These are phyloP conservation scores for Danaus chrysippus DNA, from an alignment of 2,888 invertebrate genomes.

Conservation along the genomic window DNA sequence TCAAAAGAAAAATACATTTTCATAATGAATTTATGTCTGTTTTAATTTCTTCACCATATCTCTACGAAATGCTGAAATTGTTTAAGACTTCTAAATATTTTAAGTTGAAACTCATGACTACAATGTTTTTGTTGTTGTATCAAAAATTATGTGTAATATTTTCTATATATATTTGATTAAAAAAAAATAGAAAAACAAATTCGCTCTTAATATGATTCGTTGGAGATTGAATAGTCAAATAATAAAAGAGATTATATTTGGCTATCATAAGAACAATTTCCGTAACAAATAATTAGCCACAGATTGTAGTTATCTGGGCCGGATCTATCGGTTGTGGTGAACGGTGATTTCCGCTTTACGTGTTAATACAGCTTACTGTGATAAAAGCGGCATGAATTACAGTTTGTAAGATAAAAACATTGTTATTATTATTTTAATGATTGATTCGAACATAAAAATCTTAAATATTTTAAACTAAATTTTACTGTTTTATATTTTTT, in stretches of 20 bases:
- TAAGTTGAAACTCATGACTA: neutral
- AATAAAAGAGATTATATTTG: slow-evolving; percentile 14
- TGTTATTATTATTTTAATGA: too few species aligned
- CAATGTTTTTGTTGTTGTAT: too few species aligned
- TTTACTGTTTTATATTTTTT: too few species aligned
- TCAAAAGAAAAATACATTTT: slow-evolving; percentile 18
- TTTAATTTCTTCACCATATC: slow-evolving; percentile 2
- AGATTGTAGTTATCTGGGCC: slow-evolving; percentile 34
- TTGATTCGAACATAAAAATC: too few species aligned
- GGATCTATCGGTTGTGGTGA: slow-evolving; percentile 32
- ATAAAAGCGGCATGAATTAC: slow-evolving; percentile 17
- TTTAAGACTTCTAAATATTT: neutral
- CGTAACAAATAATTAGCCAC: slow-evolving; percentile 29
- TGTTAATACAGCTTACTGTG: slow-evolving; percentile 21
- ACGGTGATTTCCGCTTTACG: slow-evolving; percentile 36
- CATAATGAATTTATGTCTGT: slow-evolving; percentile 16
- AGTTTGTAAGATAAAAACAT: too few species aligned
- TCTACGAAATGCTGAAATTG: slow-evolving; percentile 1
- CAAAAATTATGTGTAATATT: too few species aligned
- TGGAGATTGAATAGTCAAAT: neutral
- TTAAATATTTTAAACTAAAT: too few species aligned
- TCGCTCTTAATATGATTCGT: neutral
- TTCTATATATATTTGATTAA: too few species aligned
- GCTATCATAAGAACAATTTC: slow-evolving; percentile 26
- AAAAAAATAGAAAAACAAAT: too few species aligned